Evolutionary conservation across 2,888 invertebrate species (phyloP).

Genomic region (Lycophotia porphyrea): DNA sequence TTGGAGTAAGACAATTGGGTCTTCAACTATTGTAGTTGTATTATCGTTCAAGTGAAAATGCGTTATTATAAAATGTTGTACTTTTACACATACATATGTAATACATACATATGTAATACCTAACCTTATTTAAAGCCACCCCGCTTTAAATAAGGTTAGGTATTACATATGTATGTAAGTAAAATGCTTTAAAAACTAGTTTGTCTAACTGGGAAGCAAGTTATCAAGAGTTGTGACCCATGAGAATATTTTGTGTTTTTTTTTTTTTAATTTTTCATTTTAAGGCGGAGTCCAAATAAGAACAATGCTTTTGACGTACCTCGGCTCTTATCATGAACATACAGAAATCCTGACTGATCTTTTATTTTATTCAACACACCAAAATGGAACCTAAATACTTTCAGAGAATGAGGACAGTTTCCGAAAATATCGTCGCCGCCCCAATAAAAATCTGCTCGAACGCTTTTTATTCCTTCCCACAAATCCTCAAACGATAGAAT

Average conservation of each 20-base stretch:
- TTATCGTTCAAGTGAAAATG: not conserved
- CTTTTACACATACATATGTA: too few species aligned
- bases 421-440: not conserved
- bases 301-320: not conserved
- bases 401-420: not conserved
- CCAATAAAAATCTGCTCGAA: constrained; percentile 24
- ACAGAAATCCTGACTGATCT: not conserved
- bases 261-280: not conserved
- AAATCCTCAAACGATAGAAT: constrained; percentile 49
- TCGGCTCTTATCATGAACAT: not conserved
- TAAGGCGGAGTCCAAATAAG: not conserved
- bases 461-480: constrained; percentile 35
- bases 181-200: too few species aligned
- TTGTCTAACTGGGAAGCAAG: not conserved
- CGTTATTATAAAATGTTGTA: not conserved
- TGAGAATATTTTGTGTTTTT: too few species aligned
- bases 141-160: too few species aligned
- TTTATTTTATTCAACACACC: not conserved
- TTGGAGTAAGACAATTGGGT: constrained; percentile 21
- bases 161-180: too few species aligned
- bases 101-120: too few species aligned
- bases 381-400: constrained; percentile 10
- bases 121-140: too few species aligned
- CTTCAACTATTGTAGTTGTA: not conserved
- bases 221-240: not conserved